phyloP scores from a whole-genome alignment of 2,888 invertebrate genomes.

The Spodoptera littoralis region DNA sequence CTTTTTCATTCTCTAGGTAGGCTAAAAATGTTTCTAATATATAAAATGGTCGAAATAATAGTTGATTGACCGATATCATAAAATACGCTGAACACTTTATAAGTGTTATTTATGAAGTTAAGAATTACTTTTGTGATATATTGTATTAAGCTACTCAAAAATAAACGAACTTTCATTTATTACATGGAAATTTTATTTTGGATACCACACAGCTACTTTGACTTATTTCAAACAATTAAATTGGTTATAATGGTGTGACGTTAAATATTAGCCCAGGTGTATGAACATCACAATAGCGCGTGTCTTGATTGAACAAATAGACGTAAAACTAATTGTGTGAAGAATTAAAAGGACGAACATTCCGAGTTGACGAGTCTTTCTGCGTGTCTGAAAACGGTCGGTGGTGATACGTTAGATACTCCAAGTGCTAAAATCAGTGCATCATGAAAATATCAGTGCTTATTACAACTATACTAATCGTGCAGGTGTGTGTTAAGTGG shows the following conservation, averaged over 20 bases:
- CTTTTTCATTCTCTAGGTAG: slow-evolving; percentile 37
- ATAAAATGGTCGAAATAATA: slow-evolving; percentile 29
- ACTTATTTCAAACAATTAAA: slow-evolving; percentile 46
- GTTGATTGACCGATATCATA: slow-evolving; percentile 29
- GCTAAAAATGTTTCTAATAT: slow-evolving; percentile 35
- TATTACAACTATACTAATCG: slow-evolving; percentile 57
- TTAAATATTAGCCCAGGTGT: slow-evolving; percentile 70
- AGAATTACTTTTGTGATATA: slow-evolving; percentile 79
- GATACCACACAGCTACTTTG: slow-evolving; percentile 34
- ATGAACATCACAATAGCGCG: slow-evolving; percentile 54
- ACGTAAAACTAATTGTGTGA: slow-evolving; percentile 57
- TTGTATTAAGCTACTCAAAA: slow-evolving; percentile 69
- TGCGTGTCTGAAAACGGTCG: slow-evolving; percentile 43
- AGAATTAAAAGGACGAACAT: slow-evolving; percentile 38
- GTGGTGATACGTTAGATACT: slow-evolving; percentile 48
- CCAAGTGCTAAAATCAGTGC: slow-evolving; percentile 44
- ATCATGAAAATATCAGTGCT: slow-evolving; percentile 63
- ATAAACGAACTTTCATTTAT: slow-evolving; percentile 71
- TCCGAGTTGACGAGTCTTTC: slow-evolving; percentile 42
- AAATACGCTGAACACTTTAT: slow-evolving; percentile 48
- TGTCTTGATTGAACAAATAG: slow-evolving; percentile 63
- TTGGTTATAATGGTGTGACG: slow-evolving; percentile 44
- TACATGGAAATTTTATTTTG: slow-evolving; percentile 53
- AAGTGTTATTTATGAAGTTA: slow-evolving; percentile 57
- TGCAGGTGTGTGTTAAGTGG: slow-evolving; percentile 62